These are phyloP conservation scores for Callimorpha dominula DNA, from an alignment of 2,888 invertebrate genomes.

Conservation along the genomic window DNA sequence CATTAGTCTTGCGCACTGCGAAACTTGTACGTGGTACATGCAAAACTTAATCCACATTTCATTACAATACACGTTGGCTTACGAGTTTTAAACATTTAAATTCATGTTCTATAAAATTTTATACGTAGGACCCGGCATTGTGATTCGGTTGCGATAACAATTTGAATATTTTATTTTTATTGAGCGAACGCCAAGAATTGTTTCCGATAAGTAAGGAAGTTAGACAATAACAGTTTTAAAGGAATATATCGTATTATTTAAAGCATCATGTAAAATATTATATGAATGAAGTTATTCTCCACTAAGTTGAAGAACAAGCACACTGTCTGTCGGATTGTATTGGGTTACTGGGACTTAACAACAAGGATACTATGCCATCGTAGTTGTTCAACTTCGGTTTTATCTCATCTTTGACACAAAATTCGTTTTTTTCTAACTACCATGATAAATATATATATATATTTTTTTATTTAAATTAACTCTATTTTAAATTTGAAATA, in stretches of 20 bases:
- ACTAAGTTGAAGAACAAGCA: not conserved
- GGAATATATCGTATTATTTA: slow-evolving; percentile 47
- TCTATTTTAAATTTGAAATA: too few species aligned
- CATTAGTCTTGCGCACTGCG: slow-evolving; percentile 67
- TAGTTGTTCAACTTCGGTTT: too few species aligned
- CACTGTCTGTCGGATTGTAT: not conserved
- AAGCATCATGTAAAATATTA: slow-evolving; percentile 22
- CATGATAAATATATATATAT: too few species aligned
- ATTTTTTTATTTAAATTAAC: too few species aligned
- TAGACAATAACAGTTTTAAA: slow-evolving; percentile 54
- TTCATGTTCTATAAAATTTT: slow-evolving; percentile 59
- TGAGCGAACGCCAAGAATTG: slow-evolving; percentile 49
- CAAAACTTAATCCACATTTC: slow-evolving; percentile 73
- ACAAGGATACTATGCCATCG: too few species aligned
- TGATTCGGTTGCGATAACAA: slow-evolving; percentile 54
- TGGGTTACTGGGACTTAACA: not conserved
- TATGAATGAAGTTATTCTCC: not conserved
- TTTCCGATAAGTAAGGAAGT: slow-evolving; percentile 54
- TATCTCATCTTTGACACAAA: too few species aligned
- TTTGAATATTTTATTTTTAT: slow-evolving; percentile 62
- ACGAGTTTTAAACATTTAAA: slow-evolving; percentile 57
- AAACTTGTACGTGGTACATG: slow-evolving; percentile 61
- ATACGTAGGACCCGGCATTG: slow-evolving; percentile 48
- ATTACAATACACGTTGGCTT: slow-evolving; percentile 61
- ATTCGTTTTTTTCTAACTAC: too few species aligned